Percentiles rank a stretch among this genome's conserved stretches.
Evolutionary conservation across 2,888 invertebrate genomes (phyloP).

Genomic region (Bugulina stolonifera): DNA sequence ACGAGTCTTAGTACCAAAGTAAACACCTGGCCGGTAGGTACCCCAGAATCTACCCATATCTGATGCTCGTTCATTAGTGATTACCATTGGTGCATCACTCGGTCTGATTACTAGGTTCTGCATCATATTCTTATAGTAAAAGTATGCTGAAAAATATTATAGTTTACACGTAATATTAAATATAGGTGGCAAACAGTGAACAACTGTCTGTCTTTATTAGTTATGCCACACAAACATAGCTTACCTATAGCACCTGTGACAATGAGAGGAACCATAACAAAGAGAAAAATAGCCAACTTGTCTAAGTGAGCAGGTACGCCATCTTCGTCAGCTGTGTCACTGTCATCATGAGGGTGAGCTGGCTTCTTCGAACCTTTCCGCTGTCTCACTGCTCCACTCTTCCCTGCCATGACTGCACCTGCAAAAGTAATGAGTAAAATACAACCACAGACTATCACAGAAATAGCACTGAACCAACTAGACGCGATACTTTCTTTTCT

Average conservation of each 20-base stretch:
- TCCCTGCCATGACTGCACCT: neutral
- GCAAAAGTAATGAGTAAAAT: too few relatives aligned
- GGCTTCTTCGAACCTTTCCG: neutral
- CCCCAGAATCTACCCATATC: slow-evolving; percentile 67
- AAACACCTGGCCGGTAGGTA: slow-evolving; percentile 61
- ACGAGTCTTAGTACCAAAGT: slow-evolving; percentile 69
- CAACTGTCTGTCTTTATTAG: too few relatives aligned
- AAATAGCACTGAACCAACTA: too few relatives aligned
- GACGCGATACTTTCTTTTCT: too few relatives aligned
- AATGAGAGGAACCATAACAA: neutral
- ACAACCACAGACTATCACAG: too few relatives aligned
- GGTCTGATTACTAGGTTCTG: slow-evolving; percentile 37
- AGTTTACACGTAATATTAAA: too few relatives aligned
- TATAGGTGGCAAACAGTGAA: too few relatives aligned
- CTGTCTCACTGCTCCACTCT: neutral
- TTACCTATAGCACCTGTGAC: slow-evolving; percentile 3
- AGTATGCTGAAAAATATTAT: slow-evolving; percentile 1
- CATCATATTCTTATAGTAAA: slow-evolving; percentile 35
- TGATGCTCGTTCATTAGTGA: slow-evolving; percentile 35
- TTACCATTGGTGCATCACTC: slow-evolving; percentile 36
- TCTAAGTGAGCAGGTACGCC: neutral
- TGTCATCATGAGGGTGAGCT: neutral
- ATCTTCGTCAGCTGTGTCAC: neutral
- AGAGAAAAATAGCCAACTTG: neutral
- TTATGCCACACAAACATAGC: too few relatives aligned